Evolutionary conservation across 2,797 vertebrate genomes (phyloP).

Genomic region (Coendou prehensilis): DNA sequence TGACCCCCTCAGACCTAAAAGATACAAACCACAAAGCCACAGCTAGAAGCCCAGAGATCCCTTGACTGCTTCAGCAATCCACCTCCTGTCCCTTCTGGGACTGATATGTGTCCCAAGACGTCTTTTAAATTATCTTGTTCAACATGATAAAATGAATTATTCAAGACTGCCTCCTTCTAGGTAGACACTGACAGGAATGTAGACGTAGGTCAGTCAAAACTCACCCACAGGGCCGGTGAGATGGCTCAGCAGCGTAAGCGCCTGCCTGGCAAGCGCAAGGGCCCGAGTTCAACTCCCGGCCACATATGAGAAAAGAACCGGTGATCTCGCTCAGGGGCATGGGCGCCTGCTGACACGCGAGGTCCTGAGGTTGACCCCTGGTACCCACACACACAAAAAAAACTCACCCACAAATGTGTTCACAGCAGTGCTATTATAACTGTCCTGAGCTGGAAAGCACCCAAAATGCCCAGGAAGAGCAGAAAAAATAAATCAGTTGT

Average conservation of each 20-base stretch:
- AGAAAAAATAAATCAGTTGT: neutral
- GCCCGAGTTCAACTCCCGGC: no score
- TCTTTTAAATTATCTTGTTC: slow-evolving; percentile 14
- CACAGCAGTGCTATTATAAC: neutral
- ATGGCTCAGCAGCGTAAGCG: no score
- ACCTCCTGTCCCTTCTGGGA: neutral
- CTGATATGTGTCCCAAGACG: neutral
- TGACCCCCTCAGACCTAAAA: neutral
- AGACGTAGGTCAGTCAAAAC: neutral
- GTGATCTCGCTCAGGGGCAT: no score
- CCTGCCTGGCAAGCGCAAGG: no score
- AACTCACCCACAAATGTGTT: neutral
- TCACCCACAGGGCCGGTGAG: neutral
- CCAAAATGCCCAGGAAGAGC: neutral
- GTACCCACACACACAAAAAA: no score
- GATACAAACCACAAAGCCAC: neutral
- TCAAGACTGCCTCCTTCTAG: neutral
- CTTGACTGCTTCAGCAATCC: neutral
- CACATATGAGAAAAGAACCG: no score
- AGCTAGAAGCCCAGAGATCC: neutral
- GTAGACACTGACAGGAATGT: neutral
- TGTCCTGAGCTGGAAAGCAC: neutral
- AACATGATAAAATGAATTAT: slow-evolving; percentile 40
- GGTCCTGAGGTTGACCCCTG: no score
- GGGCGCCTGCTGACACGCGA: no score